Percentiles rank a stretch among this genome's conserved stretches.
phyloP scores from a whole-genome alignment of 2,888 invertebrate genomes.

The Charanyca ferruginea region DNA sequence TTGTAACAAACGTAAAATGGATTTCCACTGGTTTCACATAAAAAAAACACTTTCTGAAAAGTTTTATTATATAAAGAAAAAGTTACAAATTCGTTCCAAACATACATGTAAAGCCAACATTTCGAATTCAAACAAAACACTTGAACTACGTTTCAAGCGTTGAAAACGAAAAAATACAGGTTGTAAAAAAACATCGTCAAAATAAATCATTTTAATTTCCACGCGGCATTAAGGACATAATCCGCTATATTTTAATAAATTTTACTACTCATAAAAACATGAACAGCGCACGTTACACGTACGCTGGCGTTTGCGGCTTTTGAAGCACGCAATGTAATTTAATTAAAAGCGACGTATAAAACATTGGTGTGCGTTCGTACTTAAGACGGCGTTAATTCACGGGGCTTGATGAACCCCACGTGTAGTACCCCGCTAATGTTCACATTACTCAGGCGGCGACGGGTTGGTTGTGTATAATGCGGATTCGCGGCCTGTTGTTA shows the following conservation, averaged over 20 bases:
- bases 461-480: slow-evolving; percentile 72
- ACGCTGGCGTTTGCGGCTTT: slow-evolving; percentile 74
- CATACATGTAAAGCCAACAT: slow-evolving; percentile 8
- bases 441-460: slow-evolving; percentile 78
- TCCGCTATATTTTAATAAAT: slow-evolving; percentile 67
- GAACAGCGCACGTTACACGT: slow-evolving; percentile 67
- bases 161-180: slow-evolving; percentile 32
- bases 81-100: neutral
- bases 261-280: slow-evolving; percentile 67
- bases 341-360: slow-evolving; percentile 85
- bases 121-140: slow-evolving; percentile 17
- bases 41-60: neutral
- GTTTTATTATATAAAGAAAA: neutral
- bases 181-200: slow-evolving; percentile 50
- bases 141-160: slow-evolving; percentile 19
- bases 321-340: slow-evolving; percentile 84
- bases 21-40: neutral
- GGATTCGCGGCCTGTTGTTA: slow-evolving; percentile 66
- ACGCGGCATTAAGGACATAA: slow-evolving; percentile 63
- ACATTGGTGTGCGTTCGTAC: slow-evolving; percentile 79
- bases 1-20: neutral
- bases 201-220: slow-evolving; percentile 68
- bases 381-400: slow-evolving; percentile 80
- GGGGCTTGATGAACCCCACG: slow-evolving; percentile 80
- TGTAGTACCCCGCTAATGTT: slow-evolving; percentile 76